These are phyloP conservation scores for Stichodactyla helianthus DNA, from an alignment of 64 coral and sea anemone genomes.

Conservation along the genomic window DNA sequence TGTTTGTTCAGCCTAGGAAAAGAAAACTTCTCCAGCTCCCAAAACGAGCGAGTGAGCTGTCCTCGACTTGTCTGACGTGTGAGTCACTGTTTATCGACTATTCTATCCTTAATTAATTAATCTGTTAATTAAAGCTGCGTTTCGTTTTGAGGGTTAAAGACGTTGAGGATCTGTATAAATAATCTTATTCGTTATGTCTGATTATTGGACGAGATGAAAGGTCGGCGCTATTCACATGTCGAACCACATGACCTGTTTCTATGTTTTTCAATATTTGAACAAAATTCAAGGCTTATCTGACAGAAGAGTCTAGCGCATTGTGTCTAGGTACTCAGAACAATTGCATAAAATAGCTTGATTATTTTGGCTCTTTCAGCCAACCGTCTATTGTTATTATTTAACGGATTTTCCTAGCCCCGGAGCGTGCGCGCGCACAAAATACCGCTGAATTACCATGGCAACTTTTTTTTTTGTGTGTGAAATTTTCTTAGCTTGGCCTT, in stretches of 20 bases:
- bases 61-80: too few relatives aligned
- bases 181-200: not conserved
- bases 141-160: not conserved
- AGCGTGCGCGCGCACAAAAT: too few relatives aligned
- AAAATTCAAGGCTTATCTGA: not conserved
- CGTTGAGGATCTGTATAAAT: not conserved
- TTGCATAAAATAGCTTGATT: not conserved
- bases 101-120: not conserved
- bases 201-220: not conserved
- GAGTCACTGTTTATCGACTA: not conserved
- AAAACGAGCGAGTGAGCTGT: not conserved
- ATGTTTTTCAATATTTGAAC: not conserved
- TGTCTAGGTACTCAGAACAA: not conserved
- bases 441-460: too few relatives aligned
- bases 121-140: not conserved
- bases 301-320: not conserved
- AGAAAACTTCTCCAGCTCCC: not conserved
- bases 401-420: not conserved
- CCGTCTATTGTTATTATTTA: not conserved
- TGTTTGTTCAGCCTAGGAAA: not conserved
- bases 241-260: not conserved
- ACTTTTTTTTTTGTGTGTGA: too few relatives aligned
- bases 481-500: too few relatives aligned
- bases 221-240: not conserved
- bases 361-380: not conserved